phyloP scores from a whole-genome alignment of 2,888 invertebrate species.

The Plebejus melissa region DNA sequence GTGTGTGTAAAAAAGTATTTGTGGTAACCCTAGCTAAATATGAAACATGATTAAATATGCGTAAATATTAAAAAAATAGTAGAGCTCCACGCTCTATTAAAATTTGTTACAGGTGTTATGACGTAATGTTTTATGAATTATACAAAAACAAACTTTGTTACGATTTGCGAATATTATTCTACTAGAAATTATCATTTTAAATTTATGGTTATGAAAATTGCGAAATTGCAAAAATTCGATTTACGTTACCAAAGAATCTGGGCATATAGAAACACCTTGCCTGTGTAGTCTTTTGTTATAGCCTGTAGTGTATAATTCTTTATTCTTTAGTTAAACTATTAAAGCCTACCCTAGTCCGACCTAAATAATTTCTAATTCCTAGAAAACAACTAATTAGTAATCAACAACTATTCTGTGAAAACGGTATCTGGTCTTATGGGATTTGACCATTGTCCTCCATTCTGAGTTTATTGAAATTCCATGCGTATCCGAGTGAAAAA shows the following conservation, averaged over 20 bases:
- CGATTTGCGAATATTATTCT: background rate
- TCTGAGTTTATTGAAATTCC: conserved; percentile 12
- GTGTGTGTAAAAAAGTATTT: too few species aligned
- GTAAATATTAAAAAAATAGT: background rate
- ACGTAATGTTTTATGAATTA: background rate
- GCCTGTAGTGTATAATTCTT: background rate
- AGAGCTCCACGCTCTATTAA: conserved; percentile 2
- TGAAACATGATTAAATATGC: background rate
- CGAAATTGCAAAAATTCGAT: background rate
- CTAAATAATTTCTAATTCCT: background rate
- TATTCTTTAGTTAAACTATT: background rate
- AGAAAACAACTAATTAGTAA: conserved; percentile 15
- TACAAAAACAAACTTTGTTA: background rate
- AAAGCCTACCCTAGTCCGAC: background rate
- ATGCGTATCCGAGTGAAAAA: conserved; percentile 6
- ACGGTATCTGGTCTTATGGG: conserved; percentile 20
- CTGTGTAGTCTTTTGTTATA: background rate
- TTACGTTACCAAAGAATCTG: background rate
- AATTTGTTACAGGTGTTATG: background rate
- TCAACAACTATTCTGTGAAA: conserved; percentile 9
- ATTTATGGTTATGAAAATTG: background rate
- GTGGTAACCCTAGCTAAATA: background rate
- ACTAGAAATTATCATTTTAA: background rate
- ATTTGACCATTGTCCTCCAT: conserved; percentile 17
- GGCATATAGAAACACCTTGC: background rate